Percentiles rank a stretch among this genome's conserved stretches.
phyloP scores from a whole-genome alignment of 2,888 invertebrate genomes.

The Polymixis flavicincta region DNA sequence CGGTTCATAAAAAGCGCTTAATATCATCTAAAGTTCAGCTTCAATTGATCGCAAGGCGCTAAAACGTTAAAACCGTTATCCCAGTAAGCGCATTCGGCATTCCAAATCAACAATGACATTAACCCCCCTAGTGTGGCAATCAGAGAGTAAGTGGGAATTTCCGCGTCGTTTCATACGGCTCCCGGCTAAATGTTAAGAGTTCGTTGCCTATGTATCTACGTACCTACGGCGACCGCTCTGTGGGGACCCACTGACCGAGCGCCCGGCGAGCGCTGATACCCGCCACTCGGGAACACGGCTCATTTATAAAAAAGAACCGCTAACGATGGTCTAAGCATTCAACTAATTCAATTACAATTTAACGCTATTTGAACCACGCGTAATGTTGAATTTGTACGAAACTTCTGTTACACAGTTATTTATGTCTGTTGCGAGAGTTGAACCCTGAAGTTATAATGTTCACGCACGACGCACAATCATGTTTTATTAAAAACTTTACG shows the following conservation, averaged over 20 bases:
- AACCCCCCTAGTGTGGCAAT: conserved; percentile 89
- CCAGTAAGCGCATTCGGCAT: conserved; percentile 86
- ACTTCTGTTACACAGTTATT: conserved; percentile 49
- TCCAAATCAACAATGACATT: conserved; percentile 89
- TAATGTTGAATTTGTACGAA: conserved; percentile 43
- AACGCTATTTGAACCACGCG: conserved; percentile 48
- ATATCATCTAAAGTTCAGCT: conserved; percentile 69
- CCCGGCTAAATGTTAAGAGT: conserved; percentile 89
- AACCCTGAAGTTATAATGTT: conserved; percentile 55
- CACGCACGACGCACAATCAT: conserved; percentile 51
- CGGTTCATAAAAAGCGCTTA: conserved; percentile 62
- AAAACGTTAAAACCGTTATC: conserved; percentile 77
- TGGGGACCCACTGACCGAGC: conserved; percentile 57
- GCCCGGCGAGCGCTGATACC: conserved; percentile 45
- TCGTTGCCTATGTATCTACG: conserved; percentile 73
- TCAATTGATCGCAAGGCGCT: conserved; percentile 69
- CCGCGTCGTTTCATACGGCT: conserved; percentile 89
- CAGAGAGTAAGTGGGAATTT: conserved; percentile 90
- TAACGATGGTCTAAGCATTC: conserved; percentile 35
- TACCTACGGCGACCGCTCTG: conserved; percentile 56
- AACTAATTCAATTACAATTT: conserved; percentile 58
- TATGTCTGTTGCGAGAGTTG: conserved; percentile 49
- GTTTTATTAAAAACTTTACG: conserved; percentile 54
- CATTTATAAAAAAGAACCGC: conserved; percentile 49
- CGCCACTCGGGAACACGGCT: conserved; percentile 26